Conservation (phyloP, 2,113 vertebrate genomes). For the Corythaixoides concolor region DNA sequence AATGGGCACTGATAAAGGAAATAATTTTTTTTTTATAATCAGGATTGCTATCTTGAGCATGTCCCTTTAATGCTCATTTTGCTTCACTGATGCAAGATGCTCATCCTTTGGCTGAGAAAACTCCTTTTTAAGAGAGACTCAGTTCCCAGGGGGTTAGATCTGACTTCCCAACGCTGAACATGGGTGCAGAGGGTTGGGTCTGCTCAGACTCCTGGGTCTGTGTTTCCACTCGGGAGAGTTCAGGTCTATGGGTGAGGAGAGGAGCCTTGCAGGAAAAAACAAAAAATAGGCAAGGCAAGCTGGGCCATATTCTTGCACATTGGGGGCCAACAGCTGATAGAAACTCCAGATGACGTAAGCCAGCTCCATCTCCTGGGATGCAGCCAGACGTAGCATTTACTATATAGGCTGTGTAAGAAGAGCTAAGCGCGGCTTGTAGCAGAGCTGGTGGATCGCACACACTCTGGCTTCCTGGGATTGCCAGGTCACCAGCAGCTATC, state of each 20-base stretch:
- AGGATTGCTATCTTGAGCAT: neutral
- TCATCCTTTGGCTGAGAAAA: neutral
- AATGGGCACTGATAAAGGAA: neutral
- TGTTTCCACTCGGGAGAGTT: neutral
- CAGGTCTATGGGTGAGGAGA: neutral
- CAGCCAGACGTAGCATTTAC: neutral
- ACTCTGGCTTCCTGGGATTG: neutral
- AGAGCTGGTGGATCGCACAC: neutral
- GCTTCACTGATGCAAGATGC: neutral
- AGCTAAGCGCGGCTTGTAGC: neutral
- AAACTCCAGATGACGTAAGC: neutral
- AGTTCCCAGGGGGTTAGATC: rapidly evolving
- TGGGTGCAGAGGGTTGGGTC: neutral
- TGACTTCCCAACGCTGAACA: neutral
- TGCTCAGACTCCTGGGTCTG: neutral
- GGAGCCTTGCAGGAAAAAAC: neutral
- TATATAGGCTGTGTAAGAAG: neutral
- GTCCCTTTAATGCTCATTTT: neutral
- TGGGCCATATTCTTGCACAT: neutral
- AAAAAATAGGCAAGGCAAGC: neutral
- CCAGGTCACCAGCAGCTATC: neutral
- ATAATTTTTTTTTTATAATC: neutral
- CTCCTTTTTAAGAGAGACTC: neutral
- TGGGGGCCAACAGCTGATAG: neutral
- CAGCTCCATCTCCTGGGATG: neutral